phyloP scores from a whole-genome alignment of 1,140 invertebrate species.

The Pinna nobilis region DNA sequence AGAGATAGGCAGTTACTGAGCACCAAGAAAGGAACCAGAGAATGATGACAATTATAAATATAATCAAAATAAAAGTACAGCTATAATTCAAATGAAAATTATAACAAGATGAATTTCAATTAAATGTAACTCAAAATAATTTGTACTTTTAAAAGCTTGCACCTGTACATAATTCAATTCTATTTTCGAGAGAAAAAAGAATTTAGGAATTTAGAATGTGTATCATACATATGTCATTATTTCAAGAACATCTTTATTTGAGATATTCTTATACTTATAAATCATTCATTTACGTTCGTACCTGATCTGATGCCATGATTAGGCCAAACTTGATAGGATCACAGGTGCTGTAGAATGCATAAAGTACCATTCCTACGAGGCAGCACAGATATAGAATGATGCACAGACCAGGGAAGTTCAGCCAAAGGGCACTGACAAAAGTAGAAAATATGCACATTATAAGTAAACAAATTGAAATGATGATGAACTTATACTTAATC shows the following conservation, averaged over 20 bases:
- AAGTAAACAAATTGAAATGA: too few species aligned
- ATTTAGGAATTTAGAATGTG: too few species aligned
- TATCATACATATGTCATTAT: not conserved
- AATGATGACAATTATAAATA: not conserved
- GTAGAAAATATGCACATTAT: too few species aligned
- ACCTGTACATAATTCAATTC: too few species aligned
- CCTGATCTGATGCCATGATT: constrained; percentile 75
- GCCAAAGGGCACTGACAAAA: constrained; percentile 80
- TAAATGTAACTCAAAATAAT: too few species aligned
- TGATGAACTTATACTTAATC: too few species aligned
- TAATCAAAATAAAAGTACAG: not conserved
- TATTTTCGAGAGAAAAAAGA: too few species aligned
- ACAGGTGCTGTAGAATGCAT: constrained; percentile 86
- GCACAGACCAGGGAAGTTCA: constrained; percentile 84
- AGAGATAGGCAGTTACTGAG: constrained; percentile 7
- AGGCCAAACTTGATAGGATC: constrained; percentile 83
- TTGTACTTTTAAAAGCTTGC: too few species aligned
- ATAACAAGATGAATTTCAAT: too few species aligned
- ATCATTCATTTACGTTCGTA: constrained; percentile 1
- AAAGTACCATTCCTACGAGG: constrained; percentile 88
- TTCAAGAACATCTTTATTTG: not conserved
- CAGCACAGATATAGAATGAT: constrained; percentile 86
- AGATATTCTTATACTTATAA: not conserved
- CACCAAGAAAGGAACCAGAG: not conserved
- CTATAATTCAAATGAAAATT: too few species aligned